These are phyloP conservation scores for Leucoma salicis DNA, from an alignment of 2,888 invertebrate genomes.

Conservation along the genomic window DNA sequence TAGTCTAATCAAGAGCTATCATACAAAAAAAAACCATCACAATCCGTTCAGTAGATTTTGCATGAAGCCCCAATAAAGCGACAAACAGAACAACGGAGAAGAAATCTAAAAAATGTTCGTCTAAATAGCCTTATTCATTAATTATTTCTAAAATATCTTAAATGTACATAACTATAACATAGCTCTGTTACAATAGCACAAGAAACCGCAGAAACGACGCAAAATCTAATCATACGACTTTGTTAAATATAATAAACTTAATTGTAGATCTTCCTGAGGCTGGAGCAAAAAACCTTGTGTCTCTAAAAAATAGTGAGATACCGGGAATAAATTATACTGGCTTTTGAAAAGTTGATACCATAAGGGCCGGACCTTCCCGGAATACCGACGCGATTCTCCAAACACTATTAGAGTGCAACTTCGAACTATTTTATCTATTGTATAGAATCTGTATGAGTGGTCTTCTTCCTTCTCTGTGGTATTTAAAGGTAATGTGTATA, in stretches of 20 bases:
- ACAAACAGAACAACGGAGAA: no score
- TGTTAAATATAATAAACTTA: slow-evolving; percentile 31
- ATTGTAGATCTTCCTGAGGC: no score
- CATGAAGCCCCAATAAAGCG: no score
- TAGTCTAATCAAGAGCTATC: no score
- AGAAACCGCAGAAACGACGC: slow-evolving; percentile 7
- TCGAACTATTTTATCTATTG: background rate
- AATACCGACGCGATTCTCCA: slow-evolving; percentile 1
- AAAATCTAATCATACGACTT: slow-evolving; percentile 30
- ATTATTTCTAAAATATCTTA: no score
- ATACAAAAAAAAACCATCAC: no score
- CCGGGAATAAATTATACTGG: slow-evolving; percentile 60
- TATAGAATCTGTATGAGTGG: background rate
- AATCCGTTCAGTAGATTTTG: no score
- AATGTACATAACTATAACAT: no score
- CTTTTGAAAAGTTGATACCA: slow-evolving; percentile 42
- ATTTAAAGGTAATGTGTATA: background rate
- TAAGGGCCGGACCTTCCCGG: slow-evolving; percentile 25
- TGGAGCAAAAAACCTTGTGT: slow-evolving; percentile 49
- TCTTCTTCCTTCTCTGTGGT: background rate
- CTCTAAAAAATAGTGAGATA: slow-evolving; percentile 64
- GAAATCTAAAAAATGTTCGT: no score
- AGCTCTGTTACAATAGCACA: no score
- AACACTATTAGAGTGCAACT: slow-evolving; percentile 1
- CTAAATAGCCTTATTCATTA: no score